A percentile compares a stretch with the other conserved stretches of the same genome.
Evolutionary conservation across 2,888 invertebrate species (phyloP).

Genomic region (Drosophila lacicola): DNA sequence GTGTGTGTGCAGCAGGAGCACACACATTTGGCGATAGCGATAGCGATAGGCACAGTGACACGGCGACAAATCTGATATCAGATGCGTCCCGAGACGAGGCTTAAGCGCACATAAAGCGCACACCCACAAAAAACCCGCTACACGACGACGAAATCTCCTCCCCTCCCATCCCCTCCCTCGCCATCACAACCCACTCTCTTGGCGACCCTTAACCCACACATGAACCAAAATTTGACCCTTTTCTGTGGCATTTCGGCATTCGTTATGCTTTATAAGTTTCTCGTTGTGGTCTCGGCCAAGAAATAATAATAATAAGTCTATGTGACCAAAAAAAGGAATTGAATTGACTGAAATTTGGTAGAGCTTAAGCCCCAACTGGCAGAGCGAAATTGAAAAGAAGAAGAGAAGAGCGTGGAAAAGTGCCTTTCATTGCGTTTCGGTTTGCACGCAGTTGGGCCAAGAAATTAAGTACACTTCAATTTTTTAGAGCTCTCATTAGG

Average conservation of each 20-base stretch:
- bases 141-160: slow-evolving; percentile 1
- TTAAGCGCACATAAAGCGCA: slow-evolving; percentile 66
- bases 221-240: slow-evolving; percentile 31
- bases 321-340: slow-evolving; percentile 4
- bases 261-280: slow-evolving; percentile 51
- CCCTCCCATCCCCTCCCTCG: no score
- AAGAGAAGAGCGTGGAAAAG: no score
- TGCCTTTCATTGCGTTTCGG: no score
- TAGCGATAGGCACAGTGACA: slow-evolving; percentile 49
- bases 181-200: background rate
- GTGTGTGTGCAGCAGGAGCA: background rate
- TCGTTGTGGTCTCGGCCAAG: slow-evolving; percentile 43
- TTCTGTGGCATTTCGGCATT: slow-evolving; percentile 41
- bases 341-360: slow-evolving; percentile 10
- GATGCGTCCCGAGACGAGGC: slow-evolving; percentile 71
- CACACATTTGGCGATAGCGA: slow-evolving; percentile 36
- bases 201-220: background rate
- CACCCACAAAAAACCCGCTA: slow-evolving; percentile 49
- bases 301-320: slow-evolving; percentile 15
- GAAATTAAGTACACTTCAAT: no score
- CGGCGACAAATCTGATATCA: slow-evolving; percentile 74
- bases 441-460: no score
- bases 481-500: background rate
- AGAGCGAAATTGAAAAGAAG: no score
- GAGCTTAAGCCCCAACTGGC: background rate